These are phyloP conservation scores for Calameuta filiformis DNA, from an alignment of 2,888 invertebrate genomes.

Conservation along the genomic window DNA sequence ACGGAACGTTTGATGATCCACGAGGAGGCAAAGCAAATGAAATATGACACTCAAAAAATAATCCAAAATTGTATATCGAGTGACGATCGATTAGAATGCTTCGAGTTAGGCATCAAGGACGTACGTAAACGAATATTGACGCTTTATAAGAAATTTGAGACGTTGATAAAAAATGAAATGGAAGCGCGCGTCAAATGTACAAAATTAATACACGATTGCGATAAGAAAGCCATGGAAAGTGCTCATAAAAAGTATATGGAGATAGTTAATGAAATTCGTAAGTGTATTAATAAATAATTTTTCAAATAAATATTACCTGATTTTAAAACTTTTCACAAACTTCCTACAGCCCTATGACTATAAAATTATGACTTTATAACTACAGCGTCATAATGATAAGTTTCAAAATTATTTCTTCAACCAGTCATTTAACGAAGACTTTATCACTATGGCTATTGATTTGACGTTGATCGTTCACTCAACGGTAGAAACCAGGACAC, in stretches of 20 bases:
- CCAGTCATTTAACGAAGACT: neutral
- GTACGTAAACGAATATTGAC: neutral
- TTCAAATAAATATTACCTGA: neutral
- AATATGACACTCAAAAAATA: constrained; percentile 34
- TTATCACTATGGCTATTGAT: neutral
- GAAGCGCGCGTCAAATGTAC: constrained; percentile 24
- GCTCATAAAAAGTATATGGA: constrained; percentile 26
- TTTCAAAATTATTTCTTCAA: neutral
- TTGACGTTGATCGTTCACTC: neutral
- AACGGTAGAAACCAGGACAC: neutral
- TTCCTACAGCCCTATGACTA: neutral
- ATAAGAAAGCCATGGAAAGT: constrained; percentile 29
- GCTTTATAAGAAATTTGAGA: constrained; percentile 27
- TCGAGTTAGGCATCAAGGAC: neutral
- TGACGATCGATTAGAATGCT: constrained; percentile 28
- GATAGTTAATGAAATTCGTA: constrained; percentile 28
- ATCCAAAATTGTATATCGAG: constrained; percentile 30
- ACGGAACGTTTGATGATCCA: constrained; percentile 34
- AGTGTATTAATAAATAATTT: neutral
- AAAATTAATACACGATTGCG: constrained; percentile 30
- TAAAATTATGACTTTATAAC: too few species aligned
- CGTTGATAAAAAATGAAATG: constrained; percentile 30
- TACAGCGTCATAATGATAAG: neutral
- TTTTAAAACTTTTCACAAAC: neutral
- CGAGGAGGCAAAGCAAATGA: constrained; percentile 36